These are phyloP conservation scores for Pantala flavescens DNA, from an alignment of 1,140 invertebrate species.

Conservation along the genomic window DNA sequence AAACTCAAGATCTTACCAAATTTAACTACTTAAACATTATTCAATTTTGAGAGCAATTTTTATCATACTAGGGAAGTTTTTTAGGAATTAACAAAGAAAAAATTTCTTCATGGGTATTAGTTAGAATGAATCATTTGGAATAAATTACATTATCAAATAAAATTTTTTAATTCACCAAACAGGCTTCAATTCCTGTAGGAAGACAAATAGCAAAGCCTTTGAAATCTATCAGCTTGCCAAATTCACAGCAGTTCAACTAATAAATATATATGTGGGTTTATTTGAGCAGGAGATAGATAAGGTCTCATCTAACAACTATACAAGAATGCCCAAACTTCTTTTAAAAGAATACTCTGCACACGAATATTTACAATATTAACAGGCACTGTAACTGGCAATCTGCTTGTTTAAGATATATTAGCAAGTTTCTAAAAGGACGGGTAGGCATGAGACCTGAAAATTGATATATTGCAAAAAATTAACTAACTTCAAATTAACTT, in stretches of 20 bases:
- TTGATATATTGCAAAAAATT: not conserved
- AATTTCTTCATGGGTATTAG: too few relatives aligned
- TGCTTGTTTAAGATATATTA: not conserved
- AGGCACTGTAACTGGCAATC: not conserved
- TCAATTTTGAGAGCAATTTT: too few relatives aligned
- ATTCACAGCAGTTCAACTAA: not conserved
- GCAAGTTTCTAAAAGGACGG: not conserved
- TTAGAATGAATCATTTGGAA: too few relatives aligned
- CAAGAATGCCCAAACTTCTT: not conserved
- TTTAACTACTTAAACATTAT: too few relatives aligned
- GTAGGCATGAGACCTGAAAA: not conserved
- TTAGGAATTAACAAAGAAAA: too few relatives aligned
- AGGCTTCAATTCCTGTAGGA: not conserved
- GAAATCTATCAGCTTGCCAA: not conserved
- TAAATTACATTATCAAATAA: not conserved
- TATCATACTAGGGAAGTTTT: too few relatives aligned
- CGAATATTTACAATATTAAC: not conserved
- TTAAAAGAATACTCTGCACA: constrained; percentile 6
- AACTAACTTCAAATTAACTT: not conserved
- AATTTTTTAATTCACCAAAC: not conserved
- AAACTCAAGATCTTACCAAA: too few relatives aligned
- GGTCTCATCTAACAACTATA: not conserved
- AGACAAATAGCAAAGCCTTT: not conserved
- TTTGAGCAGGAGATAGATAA: not conserved
- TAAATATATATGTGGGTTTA: not conserved